A percentile compares a stretch with the other conserved stretches of the same genome.
phyloP scores from a whole-genome alignment of 2,113 vertebrate genomes.

The Pipra filicauda region DNA sequence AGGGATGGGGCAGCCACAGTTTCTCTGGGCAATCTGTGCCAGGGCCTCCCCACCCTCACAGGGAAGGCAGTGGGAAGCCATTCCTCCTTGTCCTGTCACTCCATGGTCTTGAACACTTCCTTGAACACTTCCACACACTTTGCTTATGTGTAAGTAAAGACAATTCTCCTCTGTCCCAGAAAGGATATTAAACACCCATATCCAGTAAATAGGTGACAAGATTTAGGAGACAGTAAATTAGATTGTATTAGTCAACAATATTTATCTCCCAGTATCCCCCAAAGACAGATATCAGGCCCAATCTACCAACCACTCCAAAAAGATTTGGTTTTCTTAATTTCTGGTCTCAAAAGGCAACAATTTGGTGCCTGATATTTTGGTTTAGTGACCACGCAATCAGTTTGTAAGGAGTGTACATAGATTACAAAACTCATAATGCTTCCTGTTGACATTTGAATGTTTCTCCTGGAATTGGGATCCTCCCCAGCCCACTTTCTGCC shows the following conservation, averaged over 20 bases:
- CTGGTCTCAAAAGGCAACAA: neutral
- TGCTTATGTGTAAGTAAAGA: neutral
- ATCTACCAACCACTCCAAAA: neutral
- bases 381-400: neutral
- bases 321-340: neutral
- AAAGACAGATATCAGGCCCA: neutral
- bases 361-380: neutral
- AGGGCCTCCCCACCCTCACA: accelerated
- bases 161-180: neutral
- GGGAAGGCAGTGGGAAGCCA: accelerated
- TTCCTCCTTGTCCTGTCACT: neutral
- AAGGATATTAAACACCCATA: neutral
- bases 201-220: neutral
- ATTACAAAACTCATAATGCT: neutral
- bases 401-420: neutral
- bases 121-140: neutral
- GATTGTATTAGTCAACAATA: neutral
- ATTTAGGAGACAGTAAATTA: neutral
- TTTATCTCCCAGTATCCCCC: neutral
- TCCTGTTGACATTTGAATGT: neutral
- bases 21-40: neutral
- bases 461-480: neutral
- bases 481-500: neutral
- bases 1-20: neutral
- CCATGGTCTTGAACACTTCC: neutral